Base-by-base conservation (phyloP, 2,888 invertebrate species). In the Trilocha varians region DNA sequence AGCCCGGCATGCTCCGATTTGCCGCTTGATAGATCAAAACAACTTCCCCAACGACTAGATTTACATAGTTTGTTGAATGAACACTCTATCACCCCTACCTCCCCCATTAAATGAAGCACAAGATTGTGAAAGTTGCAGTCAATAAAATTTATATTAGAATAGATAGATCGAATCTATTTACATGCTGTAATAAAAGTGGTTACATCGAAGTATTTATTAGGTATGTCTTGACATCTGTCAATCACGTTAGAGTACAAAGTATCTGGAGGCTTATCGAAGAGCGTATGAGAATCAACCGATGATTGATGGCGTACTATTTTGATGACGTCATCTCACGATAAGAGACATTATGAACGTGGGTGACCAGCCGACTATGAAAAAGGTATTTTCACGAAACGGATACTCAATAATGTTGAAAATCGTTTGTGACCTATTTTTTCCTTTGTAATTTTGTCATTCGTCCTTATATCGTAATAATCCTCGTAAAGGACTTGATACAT, bases 1-100 rank as follows among this genome's bases (percentile, higher is more conserved):
- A 58, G 53, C 60, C 58, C 52, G 63, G 52, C 60, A 66, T 48
- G 62, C 64, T 64, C 68, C 72, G 79, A 84, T 83, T 84, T 75
- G 50, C 66, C 83, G 77, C 65, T 41, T 36, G 5, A 36, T 18
- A 39, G 36, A 18, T 32, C 14, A n/a, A 25, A 15, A 32, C 33
- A 16, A 16, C 8, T 3, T 32, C 34, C 8, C 13, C 5, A 34
- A 5, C 25, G 25, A 6, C 11, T 25, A 25, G 25, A 6, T 25
- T 25, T 25, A 6, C 25, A 25, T 25, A 4, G 25, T 25, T 25
- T 25, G 6, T 25, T 11, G 11, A 25, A 25, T 9, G 8, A 2
- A 6, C 11, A 11, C 25, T 25, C 25, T 3, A n/a, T n/a, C n/a
- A n/a, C n/a, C n/a, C n/a, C n/a, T n/a, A n/a, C n/a, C n/a, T n/a